These are phyloP conservation scores for Cotesia vestalis DNA, from an alignment of 1,140 invertebrate species.

Conservation along the genomic window DNA sequence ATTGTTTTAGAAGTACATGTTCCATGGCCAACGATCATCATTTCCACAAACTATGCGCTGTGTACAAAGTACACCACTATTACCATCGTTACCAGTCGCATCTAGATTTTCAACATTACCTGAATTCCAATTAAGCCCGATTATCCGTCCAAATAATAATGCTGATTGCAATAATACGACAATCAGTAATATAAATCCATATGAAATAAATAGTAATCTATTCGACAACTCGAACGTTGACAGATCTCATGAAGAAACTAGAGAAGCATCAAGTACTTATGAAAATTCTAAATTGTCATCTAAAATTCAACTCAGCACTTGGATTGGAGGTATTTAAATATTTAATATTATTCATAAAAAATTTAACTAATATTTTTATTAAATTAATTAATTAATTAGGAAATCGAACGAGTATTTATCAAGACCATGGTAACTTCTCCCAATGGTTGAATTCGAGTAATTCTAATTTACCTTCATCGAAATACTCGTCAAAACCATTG, in stretches of 20 bases:
- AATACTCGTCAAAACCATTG: conserved; percentile 45
- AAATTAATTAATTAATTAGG: conserved; percentile 44
- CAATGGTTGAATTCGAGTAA: conserved; percentile 57
- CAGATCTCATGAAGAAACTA: not conserved
- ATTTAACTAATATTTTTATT: not conserved
- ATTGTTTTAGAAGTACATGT: conserved; percentile 57
- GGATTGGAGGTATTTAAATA: conserved; percentile 58
- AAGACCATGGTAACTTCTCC: conserved; percentile 57
- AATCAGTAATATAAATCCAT: conserved; percentile 29
- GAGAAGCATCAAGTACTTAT: conserved; percentile 17
- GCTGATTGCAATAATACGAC: conserved; percentile 36
- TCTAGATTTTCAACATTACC: conserved; percentile 55
- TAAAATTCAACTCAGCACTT: conserved; percentile 60
- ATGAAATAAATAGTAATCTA: conserved; percentile 23
- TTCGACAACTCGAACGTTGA: not conserved
- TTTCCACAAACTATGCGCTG: conserved; percentile 49
- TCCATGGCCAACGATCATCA: conserved; percentile 47
- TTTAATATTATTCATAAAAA: conserved; percentile 18
- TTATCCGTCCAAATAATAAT: conserved; percentile 54
- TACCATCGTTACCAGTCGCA: conserved; percentile 50
- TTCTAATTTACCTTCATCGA: conserved; percentile 48
- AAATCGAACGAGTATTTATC: conserved; percentile 50
- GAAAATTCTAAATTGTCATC: conserved; percentile 26
- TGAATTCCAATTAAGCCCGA: conserved; percentile 65
- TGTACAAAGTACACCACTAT: conserved; percentile 62